Evolutionary conservation across 2,888 invertebrate species (phyloP), one percentile per base, ranked within the genome.

Genomic region (Mylabris sibirica): DNA sequence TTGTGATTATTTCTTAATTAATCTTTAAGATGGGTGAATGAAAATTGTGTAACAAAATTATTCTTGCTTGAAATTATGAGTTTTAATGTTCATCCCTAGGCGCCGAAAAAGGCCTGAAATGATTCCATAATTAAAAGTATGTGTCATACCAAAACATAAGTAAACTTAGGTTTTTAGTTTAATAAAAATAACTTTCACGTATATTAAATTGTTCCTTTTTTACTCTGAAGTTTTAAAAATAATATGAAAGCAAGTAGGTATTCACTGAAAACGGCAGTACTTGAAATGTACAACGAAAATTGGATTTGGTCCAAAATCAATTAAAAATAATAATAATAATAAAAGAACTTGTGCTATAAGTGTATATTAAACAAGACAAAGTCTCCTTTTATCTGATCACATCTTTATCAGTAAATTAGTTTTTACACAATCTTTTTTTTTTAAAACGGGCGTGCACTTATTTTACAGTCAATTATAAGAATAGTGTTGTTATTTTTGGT

Each of bases 281-380:
- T 53, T 53, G 53, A 24, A 49, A 49, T 49, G 9, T 49, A 22
- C 49, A 49, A 49, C 49, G 9, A 49, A 24, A 53, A 53, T 22
- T 53, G 53, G 53, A 22, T 12, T 3, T 9, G 1, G 22, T 53
- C 53, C 53, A 53, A 24, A 53, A 53, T 53, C 22, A 53, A 24
- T 53, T 53, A 14, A 24, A 53, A 53, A 44, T 5, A 44, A 44
- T 17, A 44, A 38, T 14, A 38, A 17, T 44, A 20, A 49, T 20
- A 49, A 49, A 22, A 49, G 49, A 49, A 20, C 11, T 22, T 49
- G 20, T 49, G 11, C 20, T 49, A 11, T 20, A 49, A 49, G 17
- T 49, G 20, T 20, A 4, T 30, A 9, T 2, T 49, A 20, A 8
- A 49, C 2, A 49, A 20, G 17, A 20, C 17, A 49, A 49, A 8